These are phyloP conservation scores for Acholoe squamosa DNA, from an alignment of 2,888 invertebrate species.

Conservation along the genomic window DNA sequence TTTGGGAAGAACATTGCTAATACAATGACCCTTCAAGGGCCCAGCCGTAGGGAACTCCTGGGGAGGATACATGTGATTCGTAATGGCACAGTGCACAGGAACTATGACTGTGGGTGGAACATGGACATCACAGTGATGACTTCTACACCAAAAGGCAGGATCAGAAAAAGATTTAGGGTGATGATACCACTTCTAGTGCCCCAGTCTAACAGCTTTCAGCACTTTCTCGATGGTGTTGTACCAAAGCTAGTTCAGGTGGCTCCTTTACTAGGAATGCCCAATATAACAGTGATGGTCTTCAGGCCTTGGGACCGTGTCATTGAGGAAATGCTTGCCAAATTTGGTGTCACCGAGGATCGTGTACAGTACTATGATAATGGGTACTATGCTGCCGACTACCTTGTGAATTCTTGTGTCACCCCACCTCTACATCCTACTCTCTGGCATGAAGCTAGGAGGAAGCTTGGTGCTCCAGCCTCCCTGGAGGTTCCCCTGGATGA, in stretches of 20 bases:
- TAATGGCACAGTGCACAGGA: conserved; percentile 54
- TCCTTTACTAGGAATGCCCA: conserved; percentile 31
- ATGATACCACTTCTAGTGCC: conserved; percentile 67
- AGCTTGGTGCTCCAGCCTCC: neutral
- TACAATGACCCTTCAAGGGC: neutral
- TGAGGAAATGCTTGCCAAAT: conserved; percentile 46
- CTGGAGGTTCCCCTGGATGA: neutral
- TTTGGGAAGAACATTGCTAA: conserved; percentile 36
- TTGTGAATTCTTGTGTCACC: conserved; percentile 63
- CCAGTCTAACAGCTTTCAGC: conserved; percentile 66
- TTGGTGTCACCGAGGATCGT: conserved; percentile 57
- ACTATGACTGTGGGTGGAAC: conserved; percentile 63
- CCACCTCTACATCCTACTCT: conserved; percentile 65
- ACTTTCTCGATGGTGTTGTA: conserved; percentile 68
- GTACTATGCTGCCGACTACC: conserved; percentile 45
- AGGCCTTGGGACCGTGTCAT: conserved; percentile 64
- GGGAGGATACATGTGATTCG: conserved; percentile 58
- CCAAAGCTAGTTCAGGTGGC: conserved; percentile 66
- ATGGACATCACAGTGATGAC: conserved; percentile 40
- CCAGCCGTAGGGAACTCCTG: neutral
- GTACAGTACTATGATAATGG: conserved; percentile 55
- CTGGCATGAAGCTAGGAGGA: conserved; percentile 62
- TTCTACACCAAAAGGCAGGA: neutral
- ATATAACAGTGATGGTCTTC: conserved; percentile 61
- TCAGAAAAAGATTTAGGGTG: conserved; percentile 16